These are phyloP conservation scores for Gallinago jamesoni DNA, from an alignment of 2,113 vertebrate genomes.

Conservation along the genomic window DNA sequence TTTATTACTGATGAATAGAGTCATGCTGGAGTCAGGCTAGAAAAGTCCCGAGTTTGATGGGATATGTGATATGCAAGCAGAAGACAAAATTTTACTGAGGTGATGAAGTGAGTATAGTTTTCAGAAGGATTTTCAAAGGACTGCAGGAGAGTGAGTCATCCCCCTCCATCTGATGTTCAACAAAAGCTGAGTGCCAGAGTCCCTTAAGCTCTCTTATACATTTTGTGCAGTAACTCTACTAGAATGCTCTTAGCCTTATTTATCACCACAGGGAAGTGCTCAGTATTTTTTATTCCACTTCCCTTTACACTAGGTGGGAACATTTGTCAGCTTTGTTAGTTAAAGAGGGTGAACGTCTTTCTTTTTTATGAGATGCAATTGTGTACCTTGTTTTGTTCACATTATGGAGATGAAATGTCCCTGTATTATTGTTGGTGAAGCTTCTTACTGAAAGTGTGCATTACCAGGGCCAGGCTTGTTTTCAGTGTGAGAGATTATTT, in stretches of 20 bases:
- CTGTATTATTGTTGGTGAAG: not conserved
- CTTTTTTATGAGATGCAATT: not conserved
- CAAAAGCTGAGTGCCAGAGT: not conserved
- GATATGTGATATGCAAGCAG: slow-evolving; percentile 1
- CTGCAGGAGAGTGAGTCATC: not conserved
- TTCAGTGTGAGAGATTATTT: not conserved
- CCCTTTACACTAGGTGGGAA: not conserved
- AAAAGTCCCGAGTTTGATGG: slow-evolving; percentile 24
- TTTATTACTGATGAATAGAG: slow-evolving; percentile 46
- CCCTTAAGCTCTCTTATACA: not conserved
- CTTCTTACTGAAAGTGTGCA: not conserved
- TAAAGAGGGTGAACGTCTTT: not conserved
- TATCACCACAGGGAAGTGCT: not conserved
- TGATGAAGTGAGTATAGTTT: not conserved
- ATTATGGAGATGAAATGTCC: not conserved
- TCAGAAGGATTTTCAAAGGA: not conserved
- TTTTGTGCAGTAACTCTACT: not conserved
- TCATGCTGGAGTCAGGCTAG: not conserved
- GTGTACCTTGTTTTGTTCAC: not conserved
- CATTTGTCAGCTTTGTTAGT: not conserved
- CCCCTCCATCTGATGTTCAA: not conserved
- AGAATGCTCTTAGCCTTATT: not conserved
- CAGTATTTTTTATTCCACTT: not conserved
- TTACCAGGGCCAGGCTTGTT: not conserved
- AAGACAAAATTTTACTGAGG: slow-evolving; percentile 8